phyloP scores from a whole-genome alignment of 37 sponge, comb jelly and placozoan species.

The Halisarca cf. caerulea region DNA sequence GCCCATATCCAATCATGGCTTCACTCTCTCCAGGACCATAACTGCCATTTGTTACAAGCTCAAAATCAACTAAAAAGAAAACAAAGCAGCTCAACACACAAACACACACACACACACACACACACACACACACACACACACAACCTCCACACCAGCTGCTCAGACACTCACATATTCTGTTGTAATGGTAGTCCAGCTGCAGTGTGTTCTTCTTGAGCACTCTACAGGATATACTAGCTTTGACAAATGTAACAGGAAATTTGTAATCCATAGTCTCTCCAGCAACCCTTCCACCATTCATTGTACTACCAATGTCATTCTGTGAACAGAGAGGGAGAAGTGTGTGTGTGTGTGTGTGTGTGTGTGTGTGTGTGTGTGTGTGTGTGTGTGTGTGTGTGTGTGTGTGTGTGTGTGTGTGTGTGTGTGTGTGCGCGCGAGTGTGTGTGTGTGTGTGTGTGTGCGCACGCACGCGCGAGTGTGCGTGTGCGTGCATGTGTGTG shows the following conservation, averaged over 20 bases:
- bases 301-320: not conserved
- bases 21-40: not conserved
- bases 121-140: too few species aligned
- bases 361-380: too few species aligned
- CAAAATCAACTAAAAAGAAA: constrained; percentile 1
- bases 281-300: not conserved
- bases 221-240: not conserved
- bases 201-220: not conserved
- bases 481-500: too few species aligned
- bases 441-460: not conserved
- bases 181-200: not conserved
- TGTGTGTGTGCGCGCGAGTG: not conserved
- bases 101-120: too few species aligned
- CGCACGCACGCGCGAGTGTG: too few species aligned
- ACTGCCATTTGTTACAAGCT: not conserved
- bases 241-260: constrained; percentile 12
- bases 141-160: too few species aligned
- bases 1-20: not conserved
- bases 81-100: too few species aligned
- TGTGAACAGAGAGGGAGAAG: not conserved
- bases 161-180: constrained; percentile 5
- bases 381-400: too few species aligned
- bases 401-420: not conserved
- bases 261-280: not conserved
- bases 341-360: too few species aligned